Evolutionary conservation across 2,113 vertebrate genomes (phyloP).

Genomic region (Stomatorhinus ivindoensis): DNA sequence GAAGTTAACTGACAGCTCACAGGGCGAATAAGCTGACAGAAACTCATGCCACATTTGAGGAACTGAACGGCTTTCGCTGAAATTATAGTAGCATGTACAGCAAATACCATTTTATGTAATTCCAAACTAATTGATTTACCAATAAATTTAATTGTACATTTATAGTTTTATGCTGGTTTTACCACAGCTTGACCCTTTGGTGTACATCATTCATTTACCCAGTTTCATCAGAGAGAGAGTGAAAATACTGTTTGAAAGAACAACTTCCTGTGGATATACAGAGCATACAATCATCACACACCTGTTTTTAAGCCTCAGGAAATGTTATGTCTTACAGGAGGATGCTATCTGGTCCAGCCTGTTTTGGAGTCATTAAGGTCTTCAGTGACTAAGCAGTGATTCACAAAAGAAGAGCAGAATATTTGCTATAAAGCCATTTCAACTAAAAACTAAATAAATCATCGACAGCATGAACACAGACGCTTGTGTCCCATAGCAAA

Average conservation of each 20-base stretch:
- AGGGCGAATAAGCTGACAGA: not conserved
- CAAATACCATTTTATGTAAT: not conserved
- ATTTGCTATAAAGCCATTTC: not conserved
- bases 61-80: not conserved
- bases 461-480: not conserved
- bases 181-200: not conserved
- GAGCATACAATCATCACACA: not conserved
- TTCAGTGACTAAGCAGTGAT: not conserved
- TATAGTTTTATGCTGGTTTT: not conserved
- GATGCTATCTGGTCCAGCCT: not conserved
- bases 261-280: not conserved
- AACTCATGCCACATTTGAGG: not conserved
- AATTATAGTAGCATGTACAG: not conserved
- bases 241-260: not conserved
- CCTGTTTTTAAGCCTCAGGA: not conserved
- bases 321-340: not conserved
- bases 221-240: not conserved
- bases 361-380: not conserved
- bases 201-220: not conserved
- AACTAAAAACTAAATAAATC: not conserved
- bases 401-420: not conserved
- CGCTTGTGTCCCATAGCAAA: not conserved
- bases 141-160: not conserved
- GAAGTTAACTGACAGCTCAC: not conserved
- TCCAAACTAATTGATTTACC: not conserved